A percentile compares a stretch with the other conserved stretches of the same genome.
Evolutionary conservation across 2,888 invertebrate species (phyloP).

Genomic region (Philereme vetulata): DNA sequence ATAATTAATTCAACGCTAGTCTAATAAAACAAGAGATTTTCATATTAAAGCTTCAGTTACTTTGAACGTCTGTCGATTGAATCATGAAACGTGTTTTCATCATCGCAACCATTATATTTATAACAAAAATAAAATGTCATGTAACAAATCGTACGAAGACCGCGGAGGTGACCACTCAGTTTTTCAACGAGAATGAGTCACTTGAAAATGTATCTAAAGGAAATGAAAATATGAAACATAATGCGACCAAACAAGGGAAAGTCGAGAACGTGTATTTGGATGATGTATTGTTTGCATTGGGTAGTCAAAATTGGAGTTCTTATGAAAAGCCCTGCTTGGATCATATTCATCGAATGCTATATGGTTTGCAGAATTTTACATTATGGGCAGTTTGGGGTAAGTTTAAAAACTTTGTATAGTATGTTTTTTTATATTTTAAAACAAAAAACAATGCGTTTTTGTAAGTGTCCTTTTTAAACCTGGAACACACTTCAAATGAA

Average conservation of each 20-base stretch:
- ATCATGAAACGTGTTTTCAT: constrained; percentile 50
- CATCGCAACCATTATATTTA: constrained; percentile 24
- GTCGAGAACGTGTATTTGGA: constrained; percentile 63
- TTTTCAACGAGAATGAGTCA: constrained; percentile 33
- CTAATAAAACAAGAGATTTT: constrained; percentile 49
- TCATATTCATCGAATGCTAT: constrained; percentile 61
- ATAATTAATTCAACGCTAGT: too few species aligned
- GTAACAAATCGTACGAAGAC: constrained; percentile 44
- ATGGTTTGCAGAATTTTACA: constrained; percentile 77
- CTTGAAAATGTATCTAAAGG: constrained; percentile 29
- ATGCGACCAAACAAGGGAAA: constrained; percentile 38
- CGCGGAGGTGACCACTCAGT: constrained; percentile 26
- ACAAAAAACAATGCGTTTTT: too few species aligned
- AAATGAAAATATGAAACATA: constrained; percentile 37
- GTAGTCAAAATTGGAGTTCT: constrained; percentile 64
- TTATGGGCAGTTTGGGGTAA: constrained; percentile 84
- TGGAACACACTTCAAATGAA: too few species aligned
- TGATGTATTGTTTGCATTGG: constrained; percentile 66
- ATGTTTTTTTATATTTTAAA: too few species aligned
- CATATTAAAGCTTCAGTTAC: constrained; percentile 49
- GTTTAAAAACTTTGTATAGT: constrained; percentile 39
- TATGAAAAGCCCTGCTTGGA: constrained; percentile 66
- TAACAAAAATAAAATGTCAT: constrained; percentile 39
- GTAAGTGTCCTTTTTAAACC: too few species aligned
- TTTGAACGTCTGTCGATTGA: constrained; percentile 23